Conservation (phyloP, 1,140 invertebrate species). For the Zaprionus vittiger region DNA sequence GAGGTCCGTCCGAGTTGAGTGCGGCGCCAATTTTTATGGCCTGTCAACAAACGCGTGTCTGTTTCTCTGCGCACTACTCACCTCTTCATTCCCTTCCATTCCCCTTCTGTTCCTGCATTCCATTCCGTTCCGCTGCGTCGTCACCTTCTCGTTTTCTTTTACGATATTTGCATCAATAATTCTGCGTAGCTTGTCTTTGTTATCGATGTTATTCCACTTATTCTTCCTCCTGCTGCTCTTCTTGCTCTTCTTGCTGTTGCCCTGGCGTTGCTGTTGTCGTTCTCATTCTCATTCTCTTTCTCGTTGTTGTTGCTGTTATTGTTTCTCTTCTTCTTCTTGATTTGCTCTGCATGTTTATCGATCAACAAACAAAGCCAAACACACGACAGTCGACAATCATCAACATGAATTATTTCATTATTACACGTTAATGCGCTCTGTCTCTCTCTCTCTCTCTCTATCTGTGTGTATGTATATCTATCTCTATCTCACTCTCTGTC, state of each 20-base stretch:
- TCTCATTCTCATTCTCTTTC: conserved; percentile 30
- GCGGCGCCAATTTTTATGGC: conserved; percentile 74
- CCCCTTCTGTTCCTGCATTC: not conserved
- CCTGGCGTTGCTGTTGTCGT: no score
- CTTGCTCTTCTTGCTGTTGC: conserved; percentile 48
- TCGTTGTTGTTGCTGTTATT: conserved; percentile 43
- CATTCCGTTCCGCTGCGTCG: not conserved
- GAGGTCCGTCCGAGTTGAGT: not conserved
- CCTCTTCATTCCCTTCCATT: not conserved
- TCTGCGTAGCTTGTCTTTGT: conserved; percentile 9
- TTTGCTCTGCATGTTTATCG: conserved; percentile 70
- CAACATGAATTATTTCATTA: conserved; percentile 23
- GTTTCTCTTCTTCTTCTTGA: conserved; percentile 35
- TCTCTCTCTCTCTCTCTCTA: conserved; percentile 10
- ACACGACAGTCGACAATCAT: conserved; percentile 37
- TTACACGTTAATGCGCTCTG: conserved; percentile 5
- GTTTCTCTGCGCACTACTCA: not conserved
- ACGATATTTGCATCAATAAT: conserved; percentile 30
- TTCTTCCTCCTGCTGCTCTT: not conserved
- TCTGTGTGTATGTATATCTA: conserved; percentile 16
- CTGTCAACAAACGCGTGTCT: conserved; percentile 27
- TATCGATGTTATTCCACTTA: conserved; percentile 7
- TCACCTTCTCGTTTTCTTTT: conserved; percentile 6
- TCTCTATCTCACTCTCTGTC: conserved; percentile 15
- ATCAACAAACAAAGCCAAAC: conserved; percentile 40